Evolutionary conservation across 2,888 invertebrate species (phyloP).

Genomic region (Dione juno): DNA sequence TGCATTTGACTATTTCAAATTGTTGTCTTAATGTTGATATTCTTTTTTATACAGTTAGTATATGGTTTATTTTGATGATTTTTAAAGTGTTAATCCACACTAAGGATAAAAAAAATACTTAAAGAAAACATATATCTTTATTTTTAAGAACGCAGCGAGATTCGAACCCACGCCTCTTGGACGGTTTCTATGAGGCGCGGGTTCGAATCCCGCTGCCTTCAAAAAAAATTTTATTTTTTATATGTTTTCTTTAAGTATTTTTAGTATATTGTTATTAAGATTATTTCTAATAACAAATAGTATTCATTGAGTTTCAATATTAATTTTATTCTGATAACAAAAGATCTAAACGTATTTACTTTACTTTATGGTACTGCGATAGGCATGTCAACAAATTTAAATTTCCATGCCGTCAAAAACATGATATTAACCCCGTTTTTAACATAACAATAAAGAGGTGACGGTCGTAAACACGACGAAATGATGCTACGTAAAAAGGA

Average conservation of each 20-base stretch:
- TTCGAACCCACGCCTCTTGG: no score
- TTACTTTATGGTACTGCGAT: slow-evolving; percentile 10
- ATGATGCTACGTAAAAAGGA: slow-evolving; percentile 75
- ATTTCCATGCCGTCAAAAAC: slow-evolving; percentile 54
- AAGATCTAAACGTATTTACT: neutral
- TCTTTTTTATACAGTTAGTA: no score
- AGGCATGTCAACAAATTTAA: slow-evolving; percentile 30
- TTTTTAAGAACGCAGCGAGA: no score
- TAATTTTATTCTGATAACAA: neutral
- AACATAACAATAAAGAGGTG: slow-evolving; percentile 74
- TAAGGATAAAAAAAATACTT: no score
- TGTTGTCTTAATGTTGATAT: no score
- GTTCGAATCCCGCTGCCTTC: no score
- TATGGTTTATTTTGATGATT: no score
- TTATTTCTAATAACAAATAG: neutral
- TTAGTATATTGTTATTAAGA: neutral
- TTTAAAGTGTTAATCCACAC: no score
- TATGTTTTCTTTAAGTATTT: neutral
- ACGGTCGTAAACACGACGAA: slow-evolving; percentile 71
- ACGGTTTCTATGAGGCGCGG: no score
- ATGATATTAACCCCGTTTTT: slow-evolving; percentile 71
- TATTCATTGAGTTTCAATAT: neutral
- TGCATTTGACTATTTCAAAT: no score
- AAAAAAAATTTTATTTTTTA: no score
- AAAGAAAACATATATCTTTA: no score